phyloP scores from a whole-genome alignment of 92 coral and sea anemone species.

The Phymanthus crucifer region DNA sequence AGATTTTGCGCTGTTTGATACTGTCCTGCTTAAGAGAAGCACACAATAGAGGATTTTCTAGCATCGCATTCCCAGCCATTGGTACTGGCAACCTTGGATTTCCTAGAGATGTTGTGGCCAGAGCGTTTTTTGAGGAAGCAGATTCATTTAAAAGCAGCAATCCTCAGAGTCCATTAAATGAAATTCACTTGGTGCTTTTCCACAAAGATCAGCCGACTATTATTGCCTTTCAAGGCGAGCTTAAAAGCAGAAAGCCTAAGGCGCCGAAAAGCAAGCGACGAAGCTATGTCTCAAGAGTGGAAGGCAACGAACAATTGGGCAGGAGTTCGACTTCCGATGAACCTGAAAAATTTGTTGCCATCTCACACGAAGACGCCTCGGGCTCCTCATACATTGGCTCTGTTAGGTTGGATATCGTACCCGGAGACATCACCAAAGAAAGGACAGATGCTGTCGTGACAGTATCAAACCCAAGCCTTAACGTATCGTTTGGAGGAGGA shows the following conservation, averaged over 20 bases:
- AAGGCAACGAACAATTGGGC: not conserved
- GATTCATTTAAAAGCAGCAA: constrained; percentile 42
- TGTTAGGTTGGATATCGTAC: constrained; percentile 48
- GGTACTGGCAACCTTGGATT: constrained; percentile 77
- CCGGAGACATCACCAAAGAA: constrained; percentile 78
- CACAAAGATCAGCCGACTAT: constrained; percentile 53
- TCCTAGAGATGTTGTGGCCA: constrained; percentile 68
- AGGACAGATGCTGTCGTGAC: constrained; percentile 68
- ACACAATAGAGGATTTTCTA: constrained; percentile 42
- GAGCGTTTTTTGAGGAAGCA: constrained; percentile 62
- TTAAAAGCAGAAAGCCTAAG: constrained; percentile 9
- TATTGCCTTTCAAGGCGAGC: constrained; percentile 53
- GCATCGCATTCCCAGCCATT: constrained; percentile 81
- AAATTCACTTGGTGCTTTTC: constrained; percentile 70
- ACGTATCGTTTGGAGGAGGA: constrained; percentile 48
- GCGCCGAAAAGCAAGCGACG: not conserved
- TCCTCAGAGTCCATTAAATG: constrained; percentile 54
- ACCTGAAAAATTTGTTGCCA: not conserved
- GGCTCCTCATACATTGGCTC: constrained; percentile 28
- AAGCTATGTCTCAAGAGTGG: not conserved
- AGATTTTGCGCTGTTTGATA: constrained; percentile 45
- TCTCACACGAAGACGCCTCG: not conserved
- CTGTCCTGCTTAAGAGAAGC: constrained; percentile 60
- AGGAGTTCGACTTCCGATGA: not conserved
- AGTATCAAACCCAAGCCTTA: constrained; percentile 47